phyloP scores from a whole-genome alignment of 2,797 vertebrate species.

The Otolemur crassicaudatus region DNA sequence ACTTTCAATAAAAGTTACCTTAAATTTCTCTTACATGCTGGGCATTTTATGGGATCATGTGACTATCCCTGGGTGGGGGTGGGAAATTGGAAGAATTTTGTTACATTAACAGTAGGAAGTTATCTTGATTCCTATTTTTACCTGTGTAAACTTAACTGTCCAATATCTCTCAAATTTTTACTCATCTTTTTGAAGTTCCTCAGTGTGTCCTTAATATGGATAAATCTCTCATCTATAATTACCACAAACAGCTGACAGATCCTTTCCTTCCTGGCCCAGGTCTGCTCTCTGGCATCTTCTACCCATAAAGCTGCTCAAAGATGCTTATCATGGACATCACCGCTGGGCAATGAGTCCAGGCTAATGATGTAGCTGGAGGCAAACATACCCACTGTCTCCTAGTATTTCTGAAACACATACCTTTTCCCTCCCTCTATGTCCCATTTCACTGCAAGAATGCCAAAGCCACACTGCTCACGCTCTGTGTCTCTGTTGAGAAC shows the following conservation, averaged over 20 bases:
- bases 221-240: not conserved
- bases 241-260: not conserved
- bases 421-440: not conserved
- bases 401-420: not conserved
- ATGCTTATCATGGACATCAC: rapidly evolving
- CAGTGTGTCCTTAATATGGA: not conserved
- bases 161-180: not conserved
- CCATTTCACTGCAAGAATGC: not conserved
- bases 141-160: not conserved
- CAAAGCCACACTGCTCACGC: not conserved
- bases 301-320: not conserved
- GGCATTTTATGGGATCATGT: not conserved
- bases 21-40: not conserved
- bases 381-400: too few relatives aligned
- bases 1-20: not conserved
- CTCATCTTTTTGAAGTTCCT: not conserved
- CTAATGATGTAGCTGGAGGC: not conserved
- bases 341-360: not conserved
- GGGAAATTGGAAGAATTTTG: not conserved
- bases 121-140: not conserved
- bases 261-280: not conserved
- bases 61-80: not conserved
- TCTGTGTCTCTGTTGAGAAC: not conserved
- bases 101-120: not conserved
- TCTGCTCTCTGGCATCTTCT: not conserved